Evolutionary conservation across 2,797 vertebrate genomes (phyloP).

Genomic region (Rhyacichthys aspro): DNA sequence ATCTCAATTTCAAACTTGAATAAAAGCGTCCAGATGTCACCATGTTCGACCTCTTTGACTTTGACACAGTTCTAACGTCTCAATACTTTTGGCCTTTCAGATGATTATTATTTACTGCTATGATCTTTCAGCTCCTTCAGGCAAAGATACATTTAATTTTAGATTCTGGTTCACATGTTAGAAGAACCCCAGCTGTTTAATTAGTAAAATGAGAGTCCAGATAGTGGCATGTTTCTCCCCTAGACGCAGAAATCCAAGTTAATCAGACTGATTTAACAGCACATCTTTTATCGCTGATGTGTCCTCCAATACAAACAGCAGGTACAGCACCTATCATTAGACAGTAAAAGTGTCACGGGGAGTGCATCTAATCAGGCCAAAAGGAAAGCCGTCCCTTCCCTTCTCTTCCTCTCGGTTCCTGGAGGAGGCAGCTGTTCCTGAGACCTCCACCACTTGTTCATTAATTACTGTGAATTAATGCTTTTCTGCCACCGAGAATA

Average conservation of each 20-base stretch:
- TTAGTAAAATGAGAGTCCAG: not conserved
- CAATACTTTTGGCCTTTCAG: too few relatives aligned
- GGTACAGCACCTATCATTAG: slow-evolving; percentile 61
- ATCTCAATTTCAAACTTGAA: too few relatives aligned
- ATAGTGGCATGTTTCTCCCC: not conserved
- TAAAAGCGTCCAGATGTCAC: too few relatives aligned
- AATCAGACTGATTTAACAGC: slow-evolving; percentile 24
- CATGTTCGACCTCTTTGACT: too few relatives aligned
- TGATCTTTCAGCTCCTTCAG: too few relatives aligned
- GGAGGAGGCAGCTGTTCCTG: slow-evolving; percentile 74
- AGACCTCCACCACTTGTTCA: slow-evolving; percentile 72
- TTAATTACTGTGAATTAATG: slow-evolving; percentile 80
- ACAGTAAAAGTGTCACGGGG: slow-evolving; percentile 54
- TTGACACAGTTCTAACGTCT: too few relatives aligned
- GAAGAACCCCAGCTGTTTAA: not conserved
- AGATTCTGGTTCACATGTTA: too few relatives aligned
- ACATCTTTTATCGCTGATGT: slow-evolving; percentile 6
- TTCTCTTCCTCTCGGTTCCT: slow-evolving; percentile 68
- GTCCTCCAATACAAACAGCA: slow-evolving; percentile 31
- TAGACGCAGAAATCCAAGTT: not conserved
- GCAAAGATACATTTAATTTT: too few relatives aligned
- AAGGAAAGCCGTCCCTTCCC: slow-evolving; percentile 40
- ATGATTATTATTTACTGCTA: too few relatives aligned
- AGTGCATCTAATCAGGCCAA: slow-evolving; percentile 73
- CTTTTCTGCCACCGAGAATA: slow-evolving; percentile 71